Base-by-base conservation (phyloP, 1,140 invertebrate genomes). In the Nasonia vitripennis region DNA sequence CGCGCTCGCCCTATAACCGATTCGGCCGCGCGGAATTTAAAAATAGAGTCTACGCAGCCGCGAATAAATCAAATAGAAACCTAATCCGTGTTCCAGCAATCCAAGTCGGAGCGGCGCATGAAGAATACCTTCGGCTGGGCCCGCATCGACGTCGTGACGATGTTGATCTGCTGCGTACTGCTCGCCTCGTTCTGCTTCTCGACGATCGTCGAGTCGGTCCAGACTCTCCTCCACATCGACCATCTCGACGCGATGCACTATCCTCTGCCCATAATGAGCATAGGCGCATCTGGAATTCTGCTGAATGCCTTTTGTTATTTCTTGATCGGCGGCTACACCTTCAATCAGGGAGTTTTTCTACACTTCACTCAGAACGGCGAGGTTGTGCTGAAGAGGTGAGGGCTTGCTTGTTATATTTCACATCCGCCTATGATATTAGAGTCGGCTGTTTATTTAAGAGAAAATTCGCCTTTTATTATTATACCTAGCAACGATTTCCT, bases 41-140 rank as follows among this genome's bases (percentile, higher is more conserved):
- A 51, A 51, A 51, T 14, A 51, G 14, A 5, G 27, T 27, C 27
- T 0, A 27, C 0, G 27, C 27, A 27, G 27, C 27, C 27, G 27
- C 27, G 27, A 27, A 27, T 14, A 31, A 55, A 1, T 3, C 4
- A 11, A 12, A 5, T 20, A 23, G 74, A 62, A 23, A 82, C 68
- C 17, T 11, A 45, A 45, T 45, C 9, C 10, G 12, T 31, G 78
- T 74, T 85, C 27, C 27, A 94, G 93, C 91, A 93, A 89, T 91
- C 90, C 86, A 86, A 91, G 67, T 92, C 93, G 14, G 96, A 97
- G 86, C 95, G 94, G 34, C 95, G 95, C 83, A 94, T 98, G 84
- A 95, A 96, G 71, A 98, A 98, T 91, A 98, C 97, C 0, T 98
- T 98, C 87, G 98, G 98, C 2, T 98, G 97, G 97, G 97, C 97